A percentile compares a stretch with the other conserved stretches of the same genome.
Conservation (phyloP, 2,888 invertebrate species). For the Standfussiana lucernea region DNA sequence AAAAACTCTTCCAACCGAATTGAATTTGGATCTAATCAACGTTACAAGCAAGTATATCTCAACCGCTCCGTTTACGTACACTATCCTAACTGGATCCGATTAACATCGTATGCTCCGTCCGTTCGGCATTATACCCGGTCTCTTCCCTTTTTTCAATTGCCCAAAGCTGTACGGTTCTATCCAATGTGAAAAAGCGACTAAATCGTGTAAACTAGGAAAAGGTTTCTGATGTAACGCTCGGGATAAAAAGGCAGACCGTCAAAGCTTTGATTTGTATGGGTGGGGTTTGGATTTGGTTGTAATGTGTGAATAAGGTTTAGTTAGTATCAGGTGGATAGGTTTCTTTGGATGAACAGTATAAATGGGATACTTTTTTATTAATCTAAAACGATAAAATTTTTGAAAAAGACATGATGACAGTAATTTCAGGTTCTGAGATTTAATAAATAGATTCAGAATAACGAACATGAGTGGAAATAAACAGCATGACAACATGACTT, state of each 20-base stretch:
- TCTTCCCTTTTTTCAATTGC: slow-evolving; percentile 73
- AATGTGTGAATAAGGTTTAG: slow-evolving; percentile 3
- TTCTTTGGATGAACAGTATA: not conserved
- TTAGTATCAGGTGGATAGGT: not conserved
- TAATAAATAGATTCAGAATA: not conserved
- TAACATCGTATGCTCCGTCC: slow-evolving; percentile 67
- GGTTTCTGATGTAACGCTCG: slow-evolving; percentile 65
- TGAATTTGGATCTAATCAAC: slow-evolving; percentile 60
- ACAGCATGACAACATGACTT: not conserved
- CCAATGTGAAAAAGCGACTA: slow-evolving; percentile 65
- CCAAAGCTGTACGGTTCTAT: slow-evolving; percentile 66
- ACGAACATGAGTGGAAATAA: not conserved
- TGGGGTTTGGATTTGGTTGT: slow-evolving; percentile 9
- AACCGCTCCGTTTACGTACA: slow-evolving; percentile 57
- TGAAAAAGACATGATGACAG: not conserved
- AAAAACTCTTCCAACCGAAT: slow-evolving; percentile 37
- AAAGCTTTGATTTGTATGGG: slow-evolving; percentile 35
- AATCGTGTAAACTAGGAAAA: slow-evolving; percentile 71
- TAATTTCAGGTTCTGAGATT: not conserved
- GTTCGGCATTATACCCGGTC: slow-evolving; percentile 66
- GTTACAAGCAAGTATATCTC: slow-evolving; percentile 53
- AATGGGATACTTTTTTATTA: not conserved
- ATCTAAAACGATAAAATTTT: not conserved
- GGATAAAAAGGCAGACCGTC: slow-evolving; percentile 42
- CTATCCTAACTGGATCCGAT: slow-evolving; percentile 73